Base-by-base conservation (phyloP, 2,888 invertebrate genomes). In the Linyphia triangularis region DNA sequence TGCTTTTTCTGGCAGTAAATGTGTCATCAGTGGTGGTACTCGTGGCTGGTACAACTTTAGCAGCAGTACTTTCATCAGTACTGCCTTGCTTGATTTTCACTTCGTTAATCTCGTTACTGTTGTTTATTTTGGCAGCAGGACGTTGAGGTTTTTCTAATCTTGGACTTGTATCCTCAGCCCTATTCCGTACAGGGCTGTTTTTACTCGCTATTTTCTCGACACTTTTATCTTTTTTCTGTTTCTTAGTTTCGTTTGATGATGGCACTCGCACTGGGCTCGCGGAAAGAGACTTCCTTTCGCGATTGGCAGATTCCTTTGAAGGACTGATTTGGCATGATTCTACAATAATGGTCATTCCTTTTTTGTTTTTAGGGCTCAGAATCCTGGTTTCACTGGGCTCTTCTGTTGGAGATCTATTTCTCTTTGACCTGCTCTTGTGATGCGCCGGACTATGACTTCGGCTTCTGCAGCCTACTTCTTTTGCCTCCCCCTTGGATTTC, bases 301-400 rank as follows among this genome's bases (percentile, higher is more conserved):
- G 43, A 13, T 28, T 24, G n/a, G 37, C 22, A 22, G 19, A n/a
- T 2, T 61, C 59, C 63, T 67, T 82, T 7, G 72, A 19, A 13
- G 72, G 10, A 13, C 59, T 82, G 28, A 72, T 30, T 72, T 70
- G 82, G 37, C 70, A 81, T 16, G 69, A 33, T 81, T 63, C 77
- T 24, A 59, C 40, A 24, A 40, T 24, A 10, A 79, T 43, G 43
- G 43, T 13, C 78, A 78, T 79, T 43, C 22, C 10, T 40, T 19
- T 19, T 28, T 67, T 67, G 22, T 2, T 61, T 33, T 26, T 59
- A n/a, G 33, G 69, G 7, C 16, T 77, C 37, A 43, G 43, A 19
- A 70, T 51, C 28, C 28, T 9, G 7, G 2, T 26, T 43, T 43
- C 9, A 19, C 26, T 43, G 65, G 57, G n/a, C 7, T 70, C 61